A percentile compares a stretch with the other conserved stretches of the same genome.
These are phyloP conservation scores for Watsonalla cultraria DNA, from an alignment of 2,888 invertebrate genomes.

Conservation along the genomic window DNA sequence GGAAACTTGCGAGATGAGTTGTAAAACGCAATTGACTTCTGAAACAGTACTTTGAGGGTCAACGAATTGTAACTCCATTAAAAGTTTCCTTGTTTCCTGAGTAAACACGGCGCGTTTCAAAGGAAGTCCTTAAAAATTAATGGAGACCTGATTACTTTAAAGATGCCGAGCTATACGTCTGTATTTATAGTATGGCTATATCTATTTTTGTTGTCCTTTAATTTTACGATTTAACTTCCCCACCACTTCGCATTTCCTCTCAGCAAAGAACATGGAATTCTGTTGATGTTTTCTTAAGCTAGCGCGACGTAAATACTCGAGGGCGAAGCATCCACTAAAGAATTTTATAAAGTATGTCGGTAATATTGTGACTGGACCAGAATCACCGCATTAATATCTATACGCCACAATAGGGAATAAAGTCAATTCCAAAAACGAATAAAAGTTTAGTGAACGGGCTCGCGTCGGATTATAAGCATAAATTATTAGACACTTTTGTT, in stretches of 20 bases:
- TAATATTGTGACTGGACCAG: conserved; percentile 70
- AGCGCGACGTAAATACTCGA: conserved; percentile 41
- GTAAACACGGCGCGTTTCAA: conserved; percentile 65
- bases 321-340: conserved; percentile 51
- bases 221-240: conserved; percentile 43
- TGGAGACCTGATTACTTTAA: conserved; percentile 68
- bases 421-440: conserved; percentile 62
- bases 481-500: conserved; percentile 77
- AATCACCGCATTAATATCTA: conserved; percentile 63
- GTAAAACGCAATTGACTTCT: conserved; percentile 13
- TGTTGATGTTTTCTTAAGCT: conserved; percentile 46
- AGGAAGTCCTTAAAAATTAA: conserved; percentile 76
- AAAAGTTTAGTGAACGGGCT: conserved; percentile 49
- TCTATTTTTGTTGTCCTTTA: conserved; percentile 50
- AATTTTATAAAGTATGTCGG: conserved; percentile 52
- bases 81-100: conserved; percentile 71
- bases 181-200: conserved; percentile 41
- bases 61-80: conserved; percentile 73
- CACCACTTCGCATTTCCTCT: conserved; percentile 35
- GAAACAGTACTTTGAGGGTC: conserved; percentile 50
- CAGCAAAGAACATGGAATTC: conserved; percentile 29
- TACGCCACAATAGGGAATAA: conserved; percentile 58
- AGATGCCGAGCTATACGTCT: conserved; percentile 40
- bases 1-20: conserved; percentile 5
- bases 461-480: conserved; percentile 77